Percentiles rank a stretch among this genome's conserved stretches.
Evolutionary conservation across 2,888 invertebrate genomes (phyloP).

Genomic region (Drosophila kuntzei): DNA sequence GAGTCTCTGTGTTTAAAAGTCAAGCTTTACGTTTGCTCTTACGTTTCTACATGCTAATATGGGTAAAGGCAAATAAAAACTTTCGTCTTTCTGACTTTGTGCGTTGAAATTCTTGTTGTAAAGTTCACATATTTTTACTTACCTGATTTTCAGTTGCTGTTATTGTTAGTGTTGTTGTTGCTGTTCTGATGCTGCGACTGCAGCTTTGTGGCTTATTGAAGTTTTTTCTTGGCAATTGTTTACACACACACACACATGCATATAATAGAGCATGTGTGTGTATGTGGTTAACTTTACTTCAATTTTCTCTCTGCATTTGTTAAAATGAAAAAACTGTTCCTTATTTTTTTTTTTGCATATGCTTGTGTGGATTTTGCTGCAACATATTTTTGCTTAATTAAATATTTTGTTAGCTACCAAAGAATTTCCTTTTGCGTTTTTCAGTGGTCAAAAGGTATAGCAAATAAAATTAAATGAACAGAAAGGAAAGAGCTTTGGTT

Average conservation of each 20-base stretch:
- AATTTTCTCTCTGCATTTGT: conserved; percentile 30
- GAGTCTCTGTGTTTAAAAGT: conserved; percentile 41
- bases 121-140: conserved; percentile 47
- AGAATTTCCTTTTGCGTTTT: conserved; percentile 38
- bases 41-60: conserved; percentile 23
- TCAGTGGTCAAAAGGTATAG: conserved; percentile 18
- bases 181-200: conserved; percentile 13
- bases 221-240: conserved; percentile 24
- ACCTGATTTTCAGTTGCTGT: conserved; percentile 42
- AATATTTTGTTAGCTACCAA: conserved; percentile 65
- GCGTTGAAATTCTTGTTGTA: conserved; percentile 55
- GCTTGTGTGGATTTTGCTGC: conserved; percentile 56
- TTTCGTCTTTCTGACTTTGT: conserved; percentile 38
- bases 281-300: conserved; percentile 36
- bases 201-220: conserved; percentile 36
- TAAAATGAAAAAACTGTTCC: conserved; percentile 28
- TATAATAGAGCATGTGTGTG: background rate
- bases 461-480: conserved; percentile 8
- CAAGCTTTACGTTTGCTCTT: conserved; percentile 5
- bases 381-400: conserved; percentile 76
- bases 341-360: conserved; percentile 14
- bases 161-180: conserved; percentile 23
- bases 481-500: conserved; percentile 6
- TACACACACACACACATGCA: background rate
- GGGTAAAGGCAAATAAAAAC: conserved; percentile 23